Conservation (phyloP, 2,888 invertebrate genomes). For the Ditylenchus weischeri region DNA sequence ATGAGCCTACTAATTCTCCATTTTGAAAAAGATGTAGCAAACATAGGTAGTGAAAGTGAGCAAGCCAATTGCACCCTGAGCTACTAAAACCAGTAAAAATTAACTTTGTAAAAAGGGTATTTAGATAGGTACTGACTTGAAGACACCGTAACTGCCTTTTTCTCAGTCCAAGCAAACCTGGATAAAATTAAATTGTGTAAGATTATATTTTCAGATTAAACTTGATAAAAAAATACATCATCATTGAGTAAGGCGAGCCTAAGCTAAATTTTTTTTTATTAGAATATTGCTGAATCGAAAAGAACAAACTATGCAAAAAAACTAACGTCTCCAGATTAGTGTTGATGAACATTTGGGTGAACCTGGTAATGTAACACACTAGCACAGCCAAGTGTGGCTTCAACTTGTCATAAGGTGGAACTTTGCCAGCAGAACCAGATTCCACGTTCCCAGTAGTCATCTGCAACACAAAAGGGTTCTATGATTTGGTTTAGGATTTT, state of each 20-base stretch:
- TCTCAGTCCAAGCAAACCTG: constrained; percentile 58
- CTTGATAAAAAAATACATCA: constrained; percentile 45
- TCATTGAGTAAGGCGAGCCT: constrained; percentile 58
- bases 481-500: too few relatives aligned
- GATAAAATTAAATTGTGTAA: too few relatives aligned
- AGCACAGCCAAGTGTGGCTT: too few relatives aligned
- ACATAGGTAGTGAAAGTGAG: constrained; percentile 58
- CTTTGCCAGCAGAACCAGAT: background rate
- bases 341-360: constrained; percentile 60
- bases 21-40: constrained; percentile 57
- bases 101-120: background rate
- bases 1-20: constrained; percentile 39
- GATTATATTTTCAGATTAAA: too few relatives aligned
- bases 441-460: background rate
- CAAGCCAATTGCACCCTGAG: constrained; percentile 52
- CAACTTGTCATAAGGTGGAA: constrained; percentile 39
- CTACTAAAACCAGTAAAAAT: constrained; percentile 48
- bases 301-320: constrained; percentile 22
- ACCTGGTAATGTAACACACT: constrained; percentile 57
- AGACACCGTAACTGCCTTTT: constrained; percentile 56
- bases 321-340: constrained; percentile 61
- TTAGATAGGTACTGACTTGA: background rate
- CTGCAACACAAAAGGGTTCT: too few relatives aligned
- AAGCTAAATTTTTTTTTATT: constrained; percentile 11
- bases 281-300: too few relatives aligned